Percentiles rank a stretch among this genome's conserved stretches.
Conservation (phyloP, 92 coral and sea anemone genomes). For the Actinostola sp. region DNA sequence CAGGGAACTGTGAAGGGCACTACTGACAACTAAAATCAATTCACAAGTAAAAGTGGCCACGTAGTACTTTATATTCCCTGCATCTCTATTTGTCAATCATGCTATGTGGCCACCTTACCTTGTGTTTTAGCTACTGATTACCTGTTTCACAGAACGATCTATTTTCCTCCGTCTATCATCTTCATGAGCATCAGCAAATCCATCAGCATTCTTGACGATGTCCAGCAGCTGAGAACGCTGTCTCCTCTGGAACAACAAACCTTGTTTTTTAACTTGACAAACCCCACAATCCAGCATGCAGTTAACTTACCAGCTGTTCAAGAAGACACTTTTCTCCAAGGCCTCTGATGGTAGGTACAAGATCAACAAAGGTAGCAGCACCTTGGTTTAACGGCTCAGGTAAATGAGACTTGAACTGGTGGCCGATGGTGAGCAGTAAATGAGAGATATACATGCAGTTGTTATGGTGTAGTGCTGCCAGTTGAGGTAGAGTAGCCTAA, state of each 20-base stretch:
- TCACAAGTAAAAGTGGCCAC: too few relatives aligned
- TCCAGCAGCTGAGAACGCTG: slow-evolving; percentile 76
- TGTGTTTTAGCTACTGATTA: slow-evolving; percentile 7
- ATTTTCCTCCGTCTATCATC: slow-evolving; percentile 65
- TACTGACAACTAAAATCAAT: too few relatives aligned
- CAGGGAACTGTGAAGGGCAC: too few relatives aligned
- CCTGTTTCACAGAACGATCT: slow-evolving; percentile 91
- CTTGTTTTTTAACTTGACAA: background rate
- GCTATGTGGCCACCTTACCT: too few relatives aligned
- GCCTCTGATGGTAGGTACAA: slow-evolving; percentile 84
- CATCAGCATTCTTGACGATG: slow-evolving; percentile 65
- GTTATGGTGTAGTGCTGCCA: slow-evolving; percentile 93
- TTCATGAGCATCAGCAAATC: slow-evolving; percentile 80
- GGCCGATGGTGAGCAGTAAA: slow-evolving; percentile 91
- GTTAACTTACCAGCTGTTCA: slow-evolving; percentile 80
- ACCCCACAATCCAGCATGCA: background rate
- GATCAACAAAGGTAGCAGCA: slow-evolving; percentile 89
- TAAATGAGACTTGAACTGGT: slow-evolving; percentile 86
- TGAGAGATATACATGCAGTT: slow-evolving; percentile 98
- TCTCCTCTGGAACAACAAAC: slow-evolving; percentile 63
- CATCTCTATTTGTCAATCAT: too few relatives aligned
- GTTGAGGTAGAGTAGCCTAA: slow-evolving; percentile 83
- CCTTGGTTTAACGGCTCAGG: slow-evolving; percentile 91
- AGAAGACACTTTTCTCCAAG: slow-evolving; percentile 96
- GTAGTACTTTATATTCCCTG: too few relatives aligned